Conservation (phyloP, 2,888 invertebrate species). For the Eustalomyia histrio region DNA sequence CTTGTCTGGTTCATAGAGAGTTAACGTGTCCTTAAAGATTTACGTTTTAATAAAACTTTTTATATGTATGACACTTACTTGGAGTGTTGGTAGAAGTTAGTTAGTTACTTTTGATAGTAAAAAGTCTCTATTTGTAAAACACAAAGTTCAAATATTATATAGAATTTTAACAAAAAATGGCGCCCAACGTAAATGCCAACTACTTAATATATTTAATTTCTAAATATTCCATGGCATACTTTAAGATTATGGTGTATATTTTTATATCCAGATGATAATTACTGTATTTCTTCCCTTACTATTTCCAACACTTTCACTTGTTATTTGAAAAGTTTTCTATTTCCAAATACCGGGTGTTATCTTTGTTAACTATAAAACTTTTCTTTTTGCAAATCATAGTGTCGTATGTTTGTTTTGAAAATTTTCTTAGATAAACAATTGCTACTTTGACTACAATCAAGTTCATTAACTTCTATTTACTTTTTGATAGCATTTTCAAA, state of each 20-base stretch:
- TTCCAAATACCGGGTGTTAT: slow-evolving; percentile 35
- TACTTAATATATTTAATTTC: too few relatives aligned
- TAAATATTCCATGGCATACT: too few relatives aligned
- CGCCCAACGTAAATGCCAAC: too few relatives aligned
- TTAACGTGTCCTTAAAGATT: slow-evolving; percentile 60
- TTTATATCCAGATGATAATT: slow-evolving; percentile 31
- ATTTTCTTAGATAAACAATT: slow-evolving; percentile 27
- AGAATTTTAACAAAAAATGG: not conserved
- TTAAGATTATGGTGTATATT: not conserved
- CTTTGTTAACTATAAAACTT: slow-evolving; percentile 46
- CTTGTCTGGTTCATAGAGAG: slow-evolving; percentile 30
- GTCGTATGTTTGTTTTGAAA: not conserved
- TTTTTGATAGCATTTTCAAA: slow-evolving; percentile 1
- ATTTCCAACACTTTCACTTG: slow-evolving; percentile 47
- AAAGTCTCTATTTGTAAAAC: not conserved
- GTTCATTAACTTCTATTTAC: slow-evolving; percentile 26
- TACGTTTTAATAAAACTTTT: slow-evolving; percentile 55
- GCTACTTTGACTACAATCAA: not conserved
- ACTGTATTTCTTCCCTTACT: slow-evolving; percentile 19
- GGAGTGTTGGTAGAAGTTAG: not conserved
- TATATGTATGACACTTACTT: slow-evolving; percentile 20
- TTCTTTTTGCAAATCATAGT: slow-evolving; percentile 10
- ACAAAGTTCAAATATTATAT: not conserved
- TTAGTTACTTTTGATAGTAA: not conserved
- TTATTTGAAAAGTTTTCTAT: slow-evolving; percentile 13